Evolutionary conservation across 1,140 invertebrate species (phyloP), one percentile per base, ranked within the genome.

Genomic region (Brachionus angularis): DNA sequence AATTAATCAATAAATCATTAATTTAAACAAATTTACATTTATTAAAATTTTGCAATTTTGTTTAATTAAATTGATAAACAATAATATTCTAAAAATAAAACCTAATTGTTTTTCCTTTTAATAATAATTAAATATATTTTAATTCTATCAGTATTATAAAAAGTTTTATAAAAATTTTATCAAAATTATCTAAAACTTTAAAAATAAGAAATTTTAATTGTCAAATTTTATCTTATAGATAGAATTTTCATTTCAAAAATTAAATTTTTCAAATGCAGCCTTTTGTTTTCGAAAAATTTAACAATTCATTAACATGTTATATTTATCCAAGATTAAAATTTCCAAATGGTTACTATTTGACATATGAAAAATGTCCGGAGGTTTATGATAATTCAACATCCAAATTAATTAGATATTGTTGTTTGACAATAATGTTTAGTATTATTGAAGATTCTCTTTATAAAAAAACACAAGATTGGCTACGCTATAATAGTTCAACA

Each of bases 381-480:
- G 25, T 33, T 1, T 67, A 47, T n/a, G 62, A 67, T 27, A 47
- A 67, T 34, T 18, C 33, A 21, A 67, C 62, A 50, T 18, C 39
- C 4, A 67, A 67, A 31, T 23, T 67, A 31, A 33, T 67, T 3
- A 27, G 62, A 16, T 67, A 67, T 25, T 67, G 62, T 34, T 67
- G 62, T 29, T 21, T 67, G 8, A 67, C 46, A 21, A 67, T 67
- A 16, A 46, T 67, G 42, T 25, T 67, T 36, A 5, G 10, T 14
- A 10, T 31, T 3, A 67, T 47, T 14, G 39, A 67, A 47, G 62
- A 67, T 25, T 67, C 62, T 8, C 8, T 67, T 3, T 67, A 67
- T 23, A 67, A 67, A 36, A 67, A 50, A 50, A 67, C 42, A 2
- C 62, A 67, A 67, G 62, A 67, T 23, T 67, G 62, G 62, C 10